A percentile compares a stretch with the other conserved stretches of the same genome.
Evolutionary conservation across 2,888 invertebrate genomes (phyloP).

Genomic region (Lutraria lutraria): DNA sequence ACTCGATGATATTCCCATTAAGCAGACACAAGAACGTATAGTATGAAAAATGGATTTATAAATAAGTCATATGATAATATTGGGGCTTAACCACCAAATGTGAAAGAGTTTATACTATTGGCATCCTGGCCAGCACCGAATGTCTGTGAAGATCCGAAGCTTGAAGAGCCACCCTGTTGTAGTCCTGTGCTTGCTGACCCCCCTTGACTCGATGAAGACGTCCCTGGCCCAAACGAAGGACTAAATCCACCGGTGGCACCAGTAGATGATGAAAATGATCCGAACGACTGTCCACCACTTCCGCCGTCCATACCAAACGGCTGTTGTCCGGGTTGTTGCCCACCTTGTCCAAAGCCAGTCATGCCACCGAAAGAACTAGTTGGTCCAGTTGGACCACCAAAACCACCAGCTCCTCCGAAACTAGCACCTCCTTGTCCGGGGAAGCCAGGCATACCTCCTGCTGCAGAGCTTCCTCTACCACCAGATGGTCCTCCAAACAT

Average conservation of each 20-base stretch:
- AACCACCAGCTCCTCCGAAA: neutral
- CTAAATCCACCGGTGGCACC: neutral
- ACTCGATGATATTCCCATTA: too few species aligned
- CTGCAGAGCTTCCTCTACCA: neutral
- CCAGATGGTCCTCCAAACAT: constrained; percentile 7
- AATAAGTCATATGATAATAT: constrained; percentile 8
- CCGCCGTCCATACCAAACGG: neutral
- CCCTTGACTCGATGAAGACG: neutral
- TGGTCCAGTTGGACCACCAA: neutral
- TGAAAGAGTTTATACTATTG: constrained; percentile 15
- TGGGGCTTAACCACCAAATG: constrained; percentile 29
- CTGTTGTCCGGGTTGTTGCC: neutral
- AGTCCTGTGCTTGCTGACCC: constrained; percentile 5
- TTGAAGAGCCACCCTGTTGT: constrained; percentile 1
- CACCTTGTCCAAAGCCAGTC: constrained; percentile 24
- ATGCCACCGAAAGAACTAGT: neutral
- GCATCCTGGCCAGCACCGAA: neutral
- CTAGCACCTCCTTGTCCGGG: neutral
- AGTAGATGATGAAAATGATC: neutral
- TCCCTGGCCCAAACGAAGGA: constrained; percentile 23
- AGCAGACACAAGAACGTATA: neutral
- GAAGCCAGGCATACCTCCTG: neutral
- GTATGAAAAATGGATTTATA: constrained; percentile 30
- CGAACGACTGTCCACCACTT: neutral
- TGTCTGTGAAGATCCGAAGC: constrained; percentile 33